Conservation (phyloP, 2,888 invertebrate genomes). For the Thalpophila matura region DNA sequence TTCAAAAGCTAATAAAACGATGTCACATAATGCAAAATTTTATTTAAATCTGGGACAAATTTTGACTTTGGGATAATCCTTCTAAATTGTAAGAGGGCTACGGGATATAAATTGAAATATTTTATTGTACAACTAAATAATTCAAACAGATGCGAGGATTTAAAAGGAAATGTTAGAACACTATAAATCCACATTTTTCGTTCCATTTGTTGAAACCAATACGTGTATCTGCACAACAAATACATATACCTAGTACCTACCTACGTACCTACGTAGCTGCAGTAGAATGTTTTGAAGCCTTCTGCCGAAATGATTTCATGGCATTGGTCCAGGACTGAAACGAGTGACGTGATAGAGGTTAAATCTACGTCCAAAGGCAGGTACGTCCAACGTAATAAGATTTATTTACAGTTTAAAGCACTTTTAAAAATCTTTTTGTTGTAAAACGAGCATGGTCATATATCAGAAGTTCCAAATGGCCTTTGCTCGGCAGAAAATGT, state of each 20-base stretch:
- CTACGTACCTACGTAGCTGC: constrained; percentile 17
- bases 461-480: constrained; percentile 17
- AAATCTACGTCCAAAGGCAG: constrained; percentile 37
- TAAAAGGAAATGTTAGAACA: not conserved
- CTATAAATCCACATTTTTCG: not conserved
- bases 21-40: constrained; percentile 79
- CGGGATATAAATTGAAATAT: constrained; percentile 34
- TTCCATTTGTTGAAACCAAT: constrained; percentile 25
- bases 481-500: constrained; percentile 13
- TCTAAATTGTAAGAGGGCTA: constrained; percentile 38
- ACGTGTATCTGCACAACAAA: not conserved
- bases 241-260: not conserved
- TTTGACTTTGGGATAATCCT: constrained; percentile 63
- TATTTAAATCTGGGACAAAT: constrained; percentile 70
- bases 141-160: not conserved
- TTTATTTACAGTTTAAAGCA: constrained; percentile 51
- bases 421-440: constrained; percentile 50
- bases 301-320: constrained; percentile 51
- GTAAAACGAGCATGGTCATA: constrained; percentile 11
- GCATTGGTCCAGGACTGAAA: constrained; percentile 52
- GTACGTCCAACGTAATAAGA: constrained; percentile 34
- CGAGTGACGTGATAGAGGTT: constrained; percentile 49
- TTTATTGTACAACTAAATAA: constrained; percentile 14
- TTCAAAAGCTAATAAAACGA: constrained; percentile 85
- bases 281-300: constrained; percentile 49